Evolutionary conservation across 2,888 invertebrate species (phyloP).

Genomic region (Pollenia griseotomentosa): DNA sequence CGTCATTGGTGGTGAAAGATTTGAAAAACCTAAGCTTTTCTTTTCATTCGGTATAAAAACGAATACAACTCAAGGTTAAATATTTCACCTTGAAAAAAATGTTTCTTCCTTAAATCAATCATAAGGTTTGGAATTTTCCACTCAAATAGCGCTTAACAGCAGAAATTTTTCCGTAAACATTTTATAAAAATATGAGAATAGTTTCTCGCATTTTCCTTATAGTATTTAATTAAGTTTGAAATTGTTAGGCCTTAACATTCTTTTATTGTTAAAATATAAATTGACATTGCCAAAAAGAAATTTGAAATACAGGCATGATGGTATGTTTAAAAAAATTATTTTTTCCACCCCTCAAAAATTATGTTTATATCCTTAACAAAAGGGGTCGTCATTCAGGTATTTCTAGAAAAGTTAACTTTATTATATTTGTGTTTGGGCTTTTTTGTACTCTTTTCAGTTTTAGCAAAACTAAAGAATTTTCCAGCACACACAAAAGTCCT

Average conservation of each 20-base stretch:
- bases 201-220: no score
- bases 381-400: slow-evolving; percentile 1
- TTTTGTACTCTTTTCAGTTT: background rate
- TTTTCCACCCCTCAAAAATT: background rate
- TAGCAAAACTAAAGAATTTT: slow-evolving; percentile 12
- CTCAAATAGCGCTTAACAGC: background rate
- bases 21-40: no score
- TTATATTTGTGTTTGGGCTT: background rate
- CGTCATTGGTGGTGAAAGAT: no score
- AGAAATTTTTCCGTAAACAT: background rate
- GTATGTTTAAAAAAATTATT: background rate
- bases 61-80: no score
- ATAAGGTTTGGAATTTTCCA: slow-evolving; percentile 1
- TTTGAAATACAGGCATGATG: no score
- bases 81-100: no score
- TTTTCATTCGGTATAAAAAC: no score
- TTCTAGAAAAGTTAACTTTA: background rate
- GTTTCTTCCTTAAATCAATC: background rate
- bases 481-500: background rate
- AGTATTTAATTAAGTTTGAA: background rate
- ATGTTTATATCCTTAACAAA: background rate
- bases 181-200: background rate
- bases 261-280: slow-evolving; percentile 2
- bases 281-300: background rate
- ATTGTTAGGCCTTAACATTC: background rate